Percentiles rank a stretch among this genome's conserved stretches.
These are phyloP conservation scores for Cynaeus angustus DNA, from an alignment of 2,888 invertebrate species.

Conservation along the genomic window DNA sequence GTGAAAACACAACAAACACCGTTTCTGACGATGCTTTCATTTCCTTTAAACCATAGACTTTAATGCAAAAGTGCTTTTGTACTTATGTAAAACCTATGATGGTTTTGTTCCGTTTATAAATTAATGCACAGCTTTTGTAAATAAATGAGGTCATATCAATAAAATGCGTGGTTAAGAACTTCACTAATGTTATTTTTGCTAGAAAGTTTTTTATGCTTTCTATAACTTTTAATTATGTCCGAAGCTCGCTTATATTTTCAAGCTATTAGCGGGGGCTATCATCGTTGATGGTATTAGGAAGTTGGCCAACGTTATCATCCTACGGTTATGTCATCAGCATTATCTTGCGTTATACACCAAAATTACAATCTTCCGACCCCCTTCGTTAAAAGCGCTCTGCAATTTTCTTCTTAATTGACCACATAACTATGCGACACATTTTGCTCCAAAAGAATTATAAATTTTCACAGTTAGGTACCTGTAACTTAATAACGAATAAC, in stretches of 20 bases:
- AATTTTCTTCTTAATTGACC: slow-evolving; percentile 42
- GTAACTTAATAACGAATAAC: no score
- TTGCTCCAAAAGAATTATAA: slow-evolving; percentile 22
- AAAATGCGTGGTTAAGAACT: background rate
- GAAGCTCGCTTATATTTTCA: slow-evolving; percentile 24
- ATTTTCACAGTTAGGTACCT: slow-evolving; percentile 9
- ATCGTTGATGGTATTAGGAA: slow-evolving; percentile 42
- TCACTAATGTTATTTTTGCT: slow-evolving; percentile 22
- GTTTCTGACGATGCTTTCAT: slow-evolving; percentile 10
- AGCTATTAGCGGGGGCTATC: slow-evolving; percentile 34
- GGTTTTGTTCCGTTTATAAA: background rate
- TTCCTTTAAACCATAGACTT: background rate
- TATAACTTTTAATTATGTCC: slow-evolving; percentile 45
- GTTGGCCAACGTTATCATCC: slow-evolving; percentile 34
- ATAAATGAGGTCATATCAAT: background rate
- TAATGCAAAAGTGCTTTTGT: background rate
- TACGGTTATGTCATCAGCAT: slow-evolving; percentile 45
- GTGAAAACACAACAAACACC: slow-evolving; percentile 37
- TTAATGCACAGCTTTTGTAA: background rate
- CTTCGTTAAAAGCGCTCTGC: slow-evolving; percentile 46
- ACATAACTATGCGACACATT: slow-evolving; percentile 10
- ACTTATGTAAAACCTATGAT: background rate
- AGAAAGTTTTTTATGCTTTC: slow-evolving; percentile 29
- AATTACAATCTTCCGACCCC: slow-evolving; percentile 39
- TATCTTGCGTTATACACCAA: slow-evolving; percentile 39